Base-by-base conservation (phyloP, 1,140 invertebrate species). In the Drosophila sucinea region DNA sequence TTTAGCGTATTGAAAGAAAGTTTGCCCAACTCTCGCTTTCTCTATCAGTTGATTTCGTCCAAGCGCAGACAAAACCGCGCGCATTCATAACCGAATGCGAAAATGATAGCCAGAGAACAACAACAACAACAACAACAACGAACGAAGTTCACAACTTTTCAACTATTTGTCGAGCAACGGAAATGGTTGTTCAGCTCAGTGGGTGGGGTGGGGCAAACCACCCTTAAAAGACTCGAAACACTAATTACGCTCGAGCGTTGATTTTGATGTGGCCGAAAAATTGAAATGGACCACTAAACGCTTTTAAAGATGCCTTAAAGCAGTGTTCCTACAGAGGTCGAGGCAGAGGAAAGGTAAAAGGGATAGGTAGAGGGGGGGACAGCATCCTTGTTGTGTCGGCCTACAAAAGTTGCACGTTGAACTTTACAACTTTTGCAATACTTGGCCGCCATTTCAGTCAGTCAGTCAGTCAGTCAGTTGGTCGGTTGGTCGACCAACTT, bases 341-440 rank as follows among this genome's bases (percentile, higher is more conserved):
- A 40, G 54, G 27, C 4, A 11, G 10, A 17, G 10, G 29, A 23
- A 6, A 38, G 27, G 32, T 11, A 29, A 25, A 3, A 5, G 29
- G 7, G 51, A 27, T n/a, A 35, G 8, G 29, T 32, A 29, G 54
- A 27, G 54, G 33, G 23, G 60, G 33, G 23, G 62, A 41, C 66
- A 73, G 61, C 23, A 51, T 51, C 27, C 40, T 35, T 7, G 23
- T 61, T 7, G 23, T 61, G 25, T 66, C 74, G 74, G 77, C 77
- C 81, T 81, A 85, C 44, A 70, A 81, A 84, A 84, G 74, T 84
- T 84, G 73, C 73, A 67, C 70, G 67, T 70, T 79, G 82, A 86
- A 86, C 79, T 87, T 82, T 87, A 87, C 71, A 87, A 87, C 79
- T 82, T 86, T 82, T 35, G 73, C 73, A 77, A 72, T 80, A 65